A percentile compares a stretch with the other conserved stretches of the same genome.
Conservation (phyloP, 2,113 vertebrate species). For the Ahaetulla prasina region DNA sequence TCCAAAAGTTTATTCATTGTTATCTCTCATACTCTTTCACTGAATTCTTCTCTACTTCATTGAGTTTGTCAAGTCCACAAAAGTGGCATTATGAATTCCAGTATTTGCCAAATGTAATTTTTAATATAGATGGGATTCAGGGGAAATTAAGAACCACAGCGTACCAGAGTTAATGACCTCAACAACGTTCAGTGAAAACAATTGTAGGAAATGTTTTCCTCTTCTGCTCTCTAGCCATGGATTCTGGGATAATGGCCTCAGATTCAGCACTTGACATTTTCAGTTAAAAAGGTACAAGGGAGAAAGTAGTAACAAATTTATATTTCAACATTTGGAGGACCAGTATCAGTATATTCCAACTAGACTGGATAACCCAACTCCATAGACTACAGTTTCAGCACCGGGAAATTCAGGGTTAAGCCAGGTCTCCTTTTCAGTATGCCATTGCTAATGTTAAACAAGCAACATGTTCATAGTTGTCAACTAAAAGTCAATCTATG, state of each 20-base stretch:
- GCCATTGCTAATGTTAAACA: not conserved
- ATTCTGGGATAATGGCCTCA: not conserved
- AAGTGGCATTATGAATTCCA: not conserved
- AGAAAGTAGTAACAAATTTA: not conserved
- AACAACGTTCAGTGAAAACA: not conserved
- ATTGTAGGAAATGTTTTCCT: not conserved
- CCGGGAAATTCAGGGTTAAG: not conserved
- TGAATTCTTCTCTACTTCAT: not conserved
- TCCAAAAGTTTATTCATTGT: not conserved
- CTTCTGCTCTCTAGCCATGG: not conserved
- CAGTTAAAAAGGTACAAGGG: not conserved
- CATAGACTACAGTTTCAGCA: not conserved
- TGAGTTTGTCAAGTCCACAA: not conserved
- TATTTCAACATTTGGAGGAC: not conserved
- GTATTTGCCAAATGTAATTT: slow-evolving; percentile 18
- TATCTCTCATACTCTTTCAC: not conserved
- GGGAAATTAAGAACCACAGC: not conserved
- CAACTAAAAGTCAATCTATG: not conserved
- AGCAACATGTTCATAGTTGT: not conserved
- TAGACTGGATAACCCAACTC: not conserved
- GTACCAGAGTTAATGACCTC: not conserved
- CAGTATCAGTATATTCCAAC: not conserved
- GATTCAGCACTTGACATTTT: not conserved
- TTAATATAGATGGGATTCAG: not conserved
- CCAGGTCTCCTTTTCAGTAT: not conserved